Base-by-base conservation (phyloP, 1,140 invertebrate species). In the Nautilus pompilius region DNA sequence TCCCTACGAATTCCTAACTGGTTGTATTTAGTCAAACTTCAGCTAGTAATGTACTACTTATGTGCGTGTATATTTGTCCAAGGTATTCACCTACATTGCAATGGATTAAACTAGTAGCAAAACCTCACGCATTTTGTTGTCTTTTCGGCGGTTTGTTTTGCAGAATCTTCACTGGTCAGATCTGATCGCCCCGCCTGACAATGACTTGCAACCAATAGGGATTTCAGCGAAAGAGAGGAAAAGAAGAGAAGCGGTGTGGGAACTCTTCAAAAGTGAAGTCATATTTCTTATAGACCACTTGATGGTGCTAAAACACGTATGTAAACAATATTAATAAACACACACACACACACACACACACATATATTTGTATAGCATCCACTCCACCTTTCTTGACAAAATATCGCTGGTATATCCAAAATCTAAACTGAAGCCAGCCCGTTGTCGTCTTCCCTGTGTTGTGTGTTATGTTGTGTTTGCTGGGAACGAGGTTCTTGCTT, bases 221-320 rank as follows among this genome's bases (percentile, higher is more conserved):
- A 72, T 83, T 41, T 70, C 77, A n/a, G 79, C 79, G n/a, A 74
- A 65, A 13, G 81, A 84, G 63, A 66, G 75, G 26, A 86, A 85
- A 65, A 69, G 85, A 51, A 72, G 84, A 46, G 87, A 89, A 75
- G 87, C 88, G 6, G 83, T 90, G 5, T 90, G 89, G 89, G 89
- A 90, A 80, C 79, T 90, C 0, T 90, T 90, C 76, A 89, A 89
- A 75, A 87, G 85, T 60, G 88, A 90, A 80, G 86, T 87, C 70
- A 84, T 87, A 28, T 90, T 90, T 76, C 84, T 90, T 20, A 85
- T 88, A 36, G 87, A 88, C 68, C 89, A 90, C 78, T 79, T 90
- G 13, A 88, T 90, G 85, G 88, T 90, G 10, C 81, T 90, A n/a
- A 89, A 88, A 82, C 88, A 89, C 77, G 88, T 88, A 75, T 83